Conservation (phyloP, 2,113 vertebrate species). For the Marcusenius ussheri region DNA sequence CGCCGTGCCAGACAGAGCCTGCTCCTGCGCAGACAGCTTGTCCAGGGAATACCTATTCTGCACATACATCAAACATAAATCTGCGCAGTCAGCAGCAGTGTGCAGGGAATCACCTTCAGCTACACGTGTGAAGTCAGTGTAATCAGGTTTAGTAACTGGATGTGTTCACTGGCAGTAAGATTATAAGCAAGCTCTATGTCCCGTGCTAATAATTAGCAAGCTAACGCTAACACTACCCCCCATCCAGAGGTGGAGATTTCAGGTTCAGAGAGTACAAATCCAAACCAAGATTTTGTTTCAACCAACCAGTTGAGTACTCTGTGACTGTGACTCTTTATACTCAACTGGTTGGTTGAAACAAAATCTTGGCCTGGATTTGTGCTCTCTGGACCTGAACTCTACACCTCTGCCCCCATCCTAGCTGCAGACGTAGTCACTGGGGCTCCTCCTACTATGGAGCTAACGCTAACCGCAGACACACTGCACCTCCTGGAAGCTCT, state of each 20-base stretch:
- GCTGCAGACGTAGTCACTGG: neutral
- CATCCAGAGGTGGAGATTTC: too few relatives aligned
- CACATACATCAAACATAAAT: slow-evolving; percentile 23
- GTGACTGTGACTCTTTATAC: too few relatives aligned
- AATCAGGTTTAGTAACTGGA: neutral
- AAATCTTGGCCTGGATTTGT: too few relatives aligned
- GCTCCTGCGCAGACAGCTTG: slow-evolving; percentile 67
- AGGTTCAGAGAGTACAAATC: too few relatives aligned
- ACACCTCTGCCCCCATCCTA: neutral
- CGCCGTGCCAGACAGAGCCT: slow-evolving; percentile 57
- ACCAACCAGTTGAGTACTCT: too few relatives aligned
- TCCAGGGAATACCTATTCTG: slow-evolving; percentile 75
- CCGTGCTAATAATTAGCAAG: neutral
- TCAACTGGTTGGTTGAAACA: too few relatives aligned
- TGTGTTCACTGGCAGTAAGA: neutral
- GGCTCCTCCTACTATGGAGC: neutral
- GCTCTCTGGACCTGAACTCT: too few relatives aligned
- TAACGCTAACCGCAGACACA: neutral
- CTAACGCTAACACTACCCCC: neutral
- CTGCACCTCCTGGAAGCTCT: slow-evolving; percentile 82
- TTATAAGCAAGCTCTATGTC: neutral
- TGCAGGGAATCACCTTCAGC: neutral
- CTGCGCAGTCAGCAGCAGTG: neutral
- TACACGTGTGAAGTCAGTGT: neutral
- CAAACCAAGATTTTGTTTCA: too few relatives aligned